Percentiles rank a stretch among this genome's conserved stretches.
Evolutionary conservation across 2,888 invertebrate species (phyloP).

Genomic region (Aphidius colemani): DNA sequence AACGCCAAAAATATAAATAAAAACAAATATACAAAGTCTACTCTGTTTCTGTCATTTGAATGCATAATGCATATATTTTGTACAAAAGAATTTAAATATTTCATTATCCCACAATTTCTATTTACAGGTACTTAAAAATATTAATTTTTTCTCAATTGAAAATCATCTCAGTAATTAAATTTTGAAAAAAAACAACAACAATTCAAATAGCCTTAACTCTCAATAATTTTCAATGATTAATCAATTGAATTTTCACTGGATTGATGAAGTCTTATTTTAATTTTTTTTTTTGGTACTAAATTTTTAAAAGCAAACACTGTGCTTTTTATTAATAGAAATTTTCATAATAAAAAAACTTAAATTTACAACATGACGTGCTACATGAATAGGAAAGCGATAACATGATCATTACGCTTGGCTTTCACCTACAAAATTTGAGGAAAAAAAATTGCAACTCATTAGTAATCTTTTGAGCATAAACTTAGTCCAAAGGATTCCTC

Average conservation of each 20-base stretch:
- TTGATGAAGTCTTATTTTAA: too few relatives aligned
- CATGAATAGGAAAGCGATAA: slow-evolving; percentile 60
- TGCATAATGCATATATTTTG: slow-evolving; percentile 12
- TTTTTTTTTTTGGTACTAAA: not conserved
- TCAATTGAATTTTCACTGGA: too few relatives aligned
- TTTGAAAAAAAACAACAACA: too few relatives aligned
- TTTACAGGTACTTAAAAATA: not conserved
- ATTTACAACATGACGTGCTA: slow-evolving; percentile 45
- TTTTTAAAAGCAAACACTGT: too few relatives aligned
- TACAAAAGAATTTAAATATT: not conserved
- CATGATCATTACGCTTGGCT: slow-evolving; percentile 53
- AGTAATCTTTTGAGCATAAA: not conserved
- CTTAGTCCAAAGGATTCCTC: not conserved
- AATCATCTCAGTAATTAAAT: too few relatives aligned
- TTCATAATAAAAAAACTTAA: slow-evolving; percentile 2
- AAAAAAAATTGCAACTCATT: too few relatives aligned
- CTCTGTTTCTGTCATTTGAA: slow-evolving; percentile 15
- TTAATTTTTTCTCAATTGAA: not conserved
- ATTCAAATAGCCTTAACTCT: too few relatives aligned
- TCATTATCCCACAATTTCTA: not conserved
- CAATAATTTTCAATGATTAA: too few relatives aligned
- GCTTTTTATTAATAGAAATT: too few relatives aligned
- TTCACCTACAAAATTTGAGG: not conserved
- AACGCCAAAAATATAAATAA: slow-evolving; percentile 16
- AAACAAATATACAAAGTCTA: slow-evolving; percentile 20